Conservation (phyloP, 2,888 invertebrate species). For the Pristionchus exspectatus region DNA sequence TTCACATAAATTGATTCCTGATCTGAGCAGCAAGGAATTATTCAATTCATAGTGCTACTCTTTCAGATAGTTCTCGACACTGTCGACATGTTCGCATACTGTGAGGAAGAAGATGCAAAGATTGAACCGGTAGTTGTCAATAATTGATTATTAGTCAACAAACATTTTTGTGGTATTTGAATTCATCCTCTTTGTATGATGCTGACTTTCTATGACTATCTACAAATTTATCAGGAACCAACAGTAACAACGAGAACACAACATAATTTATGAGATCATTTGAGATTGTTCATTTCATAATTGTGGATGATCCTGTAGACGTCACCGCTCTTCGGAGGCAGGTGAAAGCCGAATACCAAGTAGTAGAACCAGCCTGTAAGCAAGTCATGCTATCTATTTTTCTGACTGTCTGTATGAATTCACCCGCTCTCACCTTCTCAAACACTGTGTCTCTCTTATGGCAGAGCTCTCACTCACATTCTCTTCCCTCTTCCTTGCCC, state of each 20-base stretch:
- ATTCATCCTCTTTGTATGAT: too few species aligned
- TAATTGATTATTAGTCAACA: too few species aligned
- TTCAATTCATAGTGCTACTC: background rate
- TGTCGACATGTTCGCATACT: background rate
- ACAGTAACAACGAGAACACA: background rate
- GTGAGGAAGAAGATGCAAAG: background rate
- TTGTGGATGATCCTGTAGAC: constrained; percentile 50
- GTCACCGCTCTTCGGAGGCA: constrained; percentile 29
- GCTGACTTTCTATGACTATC: too few species aligned
- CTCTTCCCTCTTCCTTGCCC: too few species aligned
- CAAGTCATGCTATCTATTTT: too few species aligned
- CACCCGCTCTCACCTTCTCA: too few species aligned
- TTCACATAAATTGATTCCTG: too few species aligned
- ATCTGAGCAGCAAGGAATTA: background rate
- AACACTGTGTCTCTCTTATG: too few species aligned
- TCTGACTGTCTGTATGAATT: too few species aligned
- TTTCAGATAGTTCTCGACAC: background rate
- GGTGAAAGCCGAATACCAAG: constrained; percentile 50
- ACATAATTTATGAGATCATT: background rate
- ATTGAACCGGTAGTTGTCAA: background rate
- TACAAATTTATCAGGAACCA: background rate
- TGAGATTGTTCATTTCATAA: constrained; percentile 42
- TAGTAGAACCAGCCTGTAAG: constrained; percentile 54
- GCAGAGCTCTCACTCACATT: too few species aligned
- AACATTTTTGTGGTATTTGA: too few species aligned